Evolutionary conservation across 2,113 vertebrate species (phyloP), one percentile per base, ranked within the genome.

Genomic region (Heptranchias perlo): DNA sequence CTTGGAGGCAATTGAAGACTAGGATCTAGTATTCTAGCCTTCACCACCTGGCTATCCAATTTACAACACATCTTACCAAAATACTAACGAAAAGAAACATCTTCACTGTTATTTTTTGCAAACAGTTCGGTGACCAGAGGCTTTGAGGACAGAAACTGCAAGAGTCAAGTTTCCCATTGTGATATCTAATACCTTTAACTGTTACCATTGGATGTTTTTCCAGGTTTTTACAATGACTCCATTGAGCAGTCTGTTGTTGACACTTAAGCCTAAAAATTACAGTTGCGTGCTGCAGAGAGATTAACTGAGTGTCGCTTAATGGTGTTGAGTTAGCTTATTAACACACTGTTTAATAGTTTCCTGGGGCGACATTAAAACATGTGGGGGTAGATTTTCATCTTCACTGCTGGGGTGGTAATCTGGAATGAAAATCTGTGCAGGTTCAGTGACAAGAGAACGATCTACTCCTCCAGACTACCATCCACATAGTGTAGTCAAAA

Each of bases 291-390:
- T 44, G 89, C 18, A 39, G n/a, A 39, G 31, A 93, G 54, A 39
- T 93, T 39, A 93, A 64, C 35, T 61, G 58, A 93, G 35, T 93
- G 35, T 39, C 39, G 35, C n/a, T 39, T 21, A 93, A 39, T 93
- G 87, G 31, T 92, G 61, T 92, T 92, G 87, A 58, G 87, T 61
- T 92, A 35, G 87, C n/a, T 92, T 61, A 61, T 61, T 61, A 49
- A 92, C 58, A 0, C 18, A 93, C 58, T 8, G 7, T 93, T 93
- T 62, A 39, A 62, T 93, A 39, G 18, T 93, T 93, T 93, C 89
- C 54, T 39, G 58, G 35, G 54, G 89, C 11, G 39, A 11, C 89
- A 92, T 58, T n/a, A n/a, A n/a, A 62, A 92, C 18, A 93, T n/a
- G 58, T 89, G 31, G 87, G 4, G 87, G 52, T 92, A 18, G 87